phyloP scores from a whole-genome alignment of 2,797 vertebrate genomes.

The Cirrhinus molitorella region DNA sequence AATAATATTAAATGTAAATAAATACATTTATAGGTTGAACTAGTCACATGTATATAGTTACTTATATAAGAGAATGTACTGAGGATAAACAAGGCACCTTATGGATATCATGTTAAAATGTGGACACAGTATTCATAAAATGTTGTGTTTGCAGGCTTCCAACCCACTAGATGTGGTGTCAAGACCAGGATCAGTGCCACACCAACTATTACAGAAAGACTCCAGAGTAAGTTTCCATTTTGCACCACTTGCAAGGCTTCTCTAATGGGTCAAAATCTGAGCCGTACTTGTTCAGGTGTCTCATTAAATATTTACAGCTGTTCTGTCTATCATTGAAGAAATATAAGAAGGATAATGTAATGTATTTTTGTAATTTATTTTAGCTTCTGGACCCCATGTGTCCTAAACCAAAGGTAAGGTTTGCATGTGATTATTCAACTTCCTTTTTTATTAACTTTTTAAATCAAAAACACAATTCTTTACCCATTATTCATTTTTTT shows the following conservation, averaged over 20 bases:
- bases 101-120: slow-evolving; percentile 9
- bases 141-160: slow-evolving; percentile 84
- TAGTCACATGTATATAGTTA: neutral
- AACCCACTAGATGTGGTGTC: slow-evolving; percentile 94
- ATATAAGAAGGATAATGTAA: neutral
- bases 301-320: slow-evolving; percentile 8
- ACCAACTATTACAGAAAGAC: slow-evolving; percentile 96
- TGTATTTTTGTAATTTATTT: slow-evolving; percentile 49
- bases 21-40: neutral
- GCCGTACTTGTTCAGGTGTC: neutral
- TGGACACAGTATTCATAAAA: neutral
- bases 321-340: neutral
- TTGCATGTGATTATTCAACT: neutral
- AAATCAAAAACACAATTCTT: slow-evolving; percentile 3
- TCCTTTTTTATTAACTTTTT: slow-evolving; percentile 3
- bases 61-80: neutral
- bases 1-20: neutral
- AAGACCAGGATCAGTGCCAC: slow-evolving; percentile 92
- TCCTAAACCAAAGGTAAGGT: slow-evolving; percentile 96
- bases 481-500: neutral
- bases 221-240: slow-evolving; percentile 85
- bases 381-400: slow-evolving; percentile 98
- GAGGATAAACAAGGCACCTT: neutral
- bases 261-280: neutral
- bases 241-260: neutral